phyloP scores from a whole-genome alignment of 1,140 invertebrate species.

The Phymorhynchus buccinoides region DNA sequence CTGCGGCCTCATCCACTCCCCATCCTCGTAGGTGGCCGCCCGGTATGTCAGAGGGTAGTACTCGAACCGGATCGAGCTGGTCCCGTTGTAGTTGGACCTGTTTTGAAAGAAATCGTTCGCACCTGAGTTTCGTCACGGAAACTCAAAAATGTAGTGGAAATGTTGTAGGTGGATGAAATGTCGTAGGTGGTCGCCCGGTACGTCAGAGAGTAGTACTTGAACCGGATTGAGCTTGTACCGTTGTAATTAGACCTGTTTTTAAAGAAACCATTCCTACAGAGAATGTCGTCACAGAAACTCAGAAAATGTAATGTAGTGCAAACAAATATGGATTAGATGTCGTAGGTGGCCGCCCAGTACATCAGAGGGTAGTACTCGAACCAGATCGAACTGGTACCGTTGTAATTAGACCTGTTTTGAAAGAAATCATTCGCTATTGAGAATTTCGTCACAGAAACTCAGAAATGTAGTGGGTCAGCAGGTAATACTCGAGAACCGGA shows the following conservation, averaged over 20 bases:
- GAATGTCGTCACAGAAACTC: too few relatives aligned
- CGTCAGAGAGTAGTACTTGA: constrained; percentile 84
- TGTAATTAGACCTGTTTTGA: constrained; percentile 82
- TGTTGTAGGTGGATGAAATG: too few relatives aligned
- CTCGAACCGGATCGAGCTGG: constrained; percentile 67
- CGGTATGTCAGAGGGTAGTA: constrained; percentile 89
- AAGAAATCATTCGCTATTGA: too few relatives aligned
- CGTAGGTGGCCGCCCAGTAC: constrained; percentile 77
- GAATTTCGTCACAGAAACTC: too few relatives aligned
- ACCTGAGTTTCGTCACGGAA: too few relatives aligned
- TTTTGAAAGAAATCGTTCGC: too few relatives aligned
- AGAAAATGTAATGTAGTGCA: too few relatives aligned
- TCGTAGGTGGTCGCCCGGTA: constrained; percentile 77
- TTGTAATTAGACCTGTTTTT: constrained; percentile 81
- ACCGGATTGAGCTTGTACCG: constrained; percentile 67
- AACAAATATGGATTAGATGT: too few relatives aligned
- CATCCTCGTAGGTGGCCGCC: constrained; percentile 77
- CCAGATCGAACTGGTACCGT: constrained; percentile 65
- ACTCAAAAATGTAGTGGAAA: too few relatives aligned
- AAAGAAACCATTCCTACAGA: too few relatives aligned
- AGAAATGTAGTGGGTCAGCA: too few relatives aligned
- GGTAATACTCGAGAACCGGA: too few relatives aligned
- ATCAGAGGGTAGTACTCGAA: constrained; percentile 85
- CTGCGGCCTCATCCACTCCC: constrained; percentile 93
- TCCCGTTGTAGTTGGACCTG: constrained; percentile 81